Percentiles rank a stretch among this genome's conserved stretches.
Evolutionary conservation across 2,888 invertebrate species (phyloP).

Genomic region (Nesidiocoris tenuis): DNA sequence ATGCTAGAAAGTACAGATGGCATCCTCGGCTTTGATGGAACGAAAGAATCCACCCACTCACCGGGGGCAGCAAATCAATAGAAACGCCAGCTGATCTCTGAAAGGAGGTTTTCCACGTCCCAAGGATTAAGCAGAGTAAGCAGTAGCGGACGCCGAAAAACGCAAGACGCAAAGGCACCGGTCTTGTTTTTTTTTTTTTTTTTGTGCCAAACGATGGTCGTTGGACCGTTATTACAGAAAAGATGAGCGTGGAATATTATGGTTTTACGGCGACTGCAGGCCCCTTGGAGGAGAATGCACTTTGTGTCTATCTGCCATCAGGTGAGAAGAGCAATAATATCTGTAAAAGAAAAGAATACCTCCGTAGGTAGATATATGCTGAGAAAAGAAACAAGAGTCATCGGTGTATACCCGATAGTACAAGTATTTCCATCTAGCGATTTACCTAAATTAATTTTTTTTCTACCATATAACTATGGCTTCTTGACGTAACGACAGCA

Average conservation of each 20-base stretch:
- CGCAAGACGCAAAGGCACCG: background rate
- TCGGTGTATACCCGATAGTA: no score
- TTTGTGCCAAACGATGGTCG: slow-evolving; percentile 15
- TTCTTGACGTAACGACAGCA: no score
- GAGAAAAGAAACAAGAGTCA: no score
- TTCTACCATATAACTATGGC: no score
- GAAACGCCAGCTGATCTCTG: background rate
- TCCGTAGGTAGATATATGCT: no score
- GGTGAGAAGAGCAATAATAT: no score
- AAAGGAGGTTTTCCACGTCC: background rate
- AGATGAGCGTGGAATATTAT: slow-evolving; percentile 27
- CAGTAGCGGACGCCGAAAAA: background rate
- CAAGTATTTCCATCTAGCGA: no score
- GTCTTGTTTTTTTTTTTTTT: background rate
- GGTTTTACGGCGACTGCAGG: slow-evolving; percentile 27
- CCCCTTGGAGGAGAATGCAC: slow-evolving; percentile 32
- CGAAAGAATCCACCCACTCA: no score
- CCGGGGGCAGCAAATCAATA: background rate
- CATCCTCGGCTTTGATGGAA: no score
- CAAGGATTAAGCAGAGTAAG: background rate
- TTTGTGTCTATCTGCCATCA: slow-evolving; percentile 33
- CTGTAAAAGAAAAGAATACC: no score
- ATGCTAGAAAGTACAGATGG: no score
- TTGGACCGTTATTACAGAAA: background rate
- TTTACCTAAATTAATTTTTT: no score